Percentiles rank a stretch among this genome's conserved stretches.
phyloP scores from a whole-genome alignment of 2,888 invertebrate genomes.

The Folsomia manolachei region DNA sequence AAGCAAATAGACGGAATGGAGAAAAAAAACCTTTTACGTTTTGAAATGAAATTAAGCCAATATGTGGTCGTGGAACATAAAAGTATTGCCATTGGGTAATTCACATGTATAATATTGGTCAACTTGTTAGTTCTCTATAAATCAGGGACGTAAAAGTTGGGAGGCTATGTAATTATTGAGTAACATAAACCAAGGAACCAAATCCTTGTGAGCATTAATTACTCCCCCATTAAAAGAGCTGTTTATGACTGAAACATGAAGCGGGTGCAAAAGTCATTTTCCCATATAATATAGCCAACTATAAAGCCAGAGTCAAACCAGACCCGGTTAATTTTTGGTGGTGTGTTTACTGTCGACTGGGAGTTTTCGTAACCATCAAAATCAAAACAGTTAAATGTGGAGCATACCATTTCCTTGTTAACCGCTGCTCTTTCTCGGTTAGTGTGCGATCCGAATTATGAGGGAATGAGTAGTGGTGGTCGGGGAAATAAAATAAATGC shows the following conservation, averaged over 20 bases:
- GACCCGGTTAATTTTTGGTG: background rate
- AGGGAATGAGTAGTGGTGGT: background rate
- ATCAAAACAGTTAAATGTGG: background rate
- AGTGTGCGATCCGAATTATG: background rate
- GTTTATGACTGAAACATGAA: background rate
- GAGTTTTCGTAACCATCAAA: background rate
- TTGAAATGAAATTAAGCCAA: background rate
- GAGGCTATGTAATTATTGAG: background rate
- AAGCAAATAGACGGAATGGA: background rate
- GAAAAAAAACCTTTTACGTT: background rate
- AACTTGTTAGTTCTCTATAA: background rate
- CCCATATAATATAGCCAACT: background rate
- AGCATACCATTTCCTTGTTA: background rate
- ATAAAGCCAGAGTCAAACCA: background rate
- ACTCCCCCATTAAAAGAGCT: background rate
- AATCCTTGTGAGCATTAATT: background rate
- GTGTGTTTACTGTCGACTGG: background rate
- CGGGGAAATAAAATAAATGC: background rate
- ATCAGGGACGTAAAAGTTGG: background rate
- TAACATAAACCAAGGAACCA: background rate
- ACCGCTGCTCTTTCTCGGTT: background rate
- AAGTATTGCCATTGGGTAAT: background rate
- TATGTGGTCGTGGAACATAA: background rate
- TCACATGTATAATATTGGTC: background rate
- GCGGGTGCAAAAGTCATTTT: too few species aligned